Base-by-base conservation (phyloP, 1,140 invertebrate species). In the Drosophila willistoni region DNA sequence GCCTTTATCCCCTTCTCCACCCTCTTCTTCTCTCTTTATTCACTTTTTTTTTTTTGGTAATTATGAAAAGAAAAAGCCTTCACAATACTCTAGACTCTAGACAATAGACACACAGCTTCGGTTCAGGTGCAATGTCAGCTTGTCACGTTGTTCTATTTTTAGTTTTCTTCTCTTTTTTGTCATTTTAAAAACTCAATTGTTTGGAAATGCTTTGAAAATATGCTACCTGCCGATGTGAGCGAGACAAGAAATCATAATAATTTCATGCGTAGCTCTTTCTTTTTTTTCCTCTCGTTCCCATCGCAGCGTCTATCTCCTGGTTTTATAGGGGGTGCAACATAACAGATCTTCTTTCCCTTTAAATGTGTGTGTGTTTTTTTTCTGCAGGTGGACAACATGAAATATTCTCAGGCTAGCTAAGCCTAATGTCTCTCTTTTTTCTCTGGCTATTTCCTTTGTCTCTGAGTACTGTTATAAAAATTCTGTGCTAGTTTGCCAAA, bases 121-220 rank as follows among this genome's bases (percentile, higher is more conserved):
- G 70, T 64, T 89, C 83, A 77, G 70, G 77, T 89, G 83, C 77
- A 83, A 54, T 73, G 67, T 57, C 69, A 68, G 55, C 63, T 54
- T 33, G 34, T 10, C 72, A 67, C 77, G 77, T 89, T 87, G 79
- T 87, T 89, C 73, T 76, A 89, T 73, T 47, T 47, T 2, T 51
- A 22, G 9, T 44, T 44, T 7, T 6, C 7, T 44, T 44, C 14
- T 14, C n/a, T 44, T 47, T 47, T 47, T 47, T 87, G 84, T 87
- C 83, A 86, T 77, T 86, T 87, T 63, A 39, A 87, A 73, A 86
- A 87, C 79, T 77, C 79, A 79, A 87, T 87, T 87, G 83, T 83
- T 73, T 79, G 84, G 80, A 89, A 89, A 83, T 70, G 70, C 56
- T 73, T 70, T 69, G 41, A 39, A 56, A 74, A 66, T 64, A 68